Evolutionary conservation across 2,888 invertebrate species (phyloP).

Genomic region (Drosophila putrida): DNA sequence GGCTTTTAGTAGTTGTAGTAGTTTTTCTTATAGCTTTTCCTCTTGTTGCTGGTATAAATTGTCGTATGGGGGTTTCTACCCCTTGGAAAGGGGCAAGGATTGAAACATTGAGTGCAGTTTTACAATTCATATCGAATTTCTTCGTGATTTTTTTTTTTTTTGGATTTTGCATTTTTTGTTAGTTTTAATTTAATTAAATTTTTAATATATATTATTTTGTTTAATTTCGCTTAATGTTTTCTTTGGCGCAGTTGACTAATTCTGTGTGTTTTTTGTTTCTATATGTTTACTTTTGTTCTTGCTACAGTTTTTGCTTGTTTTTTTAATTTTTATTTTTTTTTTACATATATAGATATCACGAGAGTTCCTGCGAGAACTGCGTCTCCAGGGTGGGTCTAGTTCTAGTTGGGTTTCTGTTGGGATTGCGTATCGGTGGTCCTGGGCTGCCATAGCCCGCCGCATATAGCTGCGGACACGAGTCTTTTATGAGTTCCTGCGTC

Average conservation of each 20-base stretch:
- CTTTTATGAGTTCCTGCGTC: constrained; percentile 86
- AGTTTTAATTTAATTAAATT: constrained; percentile 47
- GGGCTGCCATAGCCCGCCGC: constrained; percentile 85
- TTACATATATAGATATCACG: constrained; percentile 86
- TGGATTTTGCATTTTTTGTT: constrained; percentile 30
- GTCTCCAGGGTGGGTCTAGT: constrained; percentile 86
- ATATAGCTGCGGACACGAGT: constrained; percentile 85
- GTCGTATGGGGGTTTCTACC: constrained; percentile 32
- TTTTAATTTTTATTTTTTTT: constrained; percentile 83
- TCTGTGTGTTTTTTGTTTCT: constrained; percentile 43
- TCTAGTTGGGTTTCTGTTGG: constrained; percentile 84
- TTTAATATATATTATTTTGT: constrained; percentile 39
- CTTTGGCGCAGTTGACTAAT: constrained; percentile 69
- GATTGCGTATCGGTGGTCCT: constrained; percentile 85
- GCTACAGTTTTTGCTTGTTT: constrained; percentile 73
- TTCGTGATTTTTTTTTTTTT: constrained; percentile 37
- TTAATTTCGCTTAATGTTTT: constrained; percentile 62
- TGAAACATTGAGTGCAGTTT: constrained; percentile 79
- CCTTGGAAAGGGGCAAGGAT: constrained; percentile 30
- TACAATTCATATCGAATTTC: constrained; percentile 67
- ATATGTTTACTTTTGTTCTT: constrained; percentile 45
- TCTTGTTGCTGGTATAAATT: constrained; percentile 42
- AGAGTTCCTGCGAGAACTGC: constrained; percentile 86
- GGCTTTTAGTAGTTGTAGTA: constrained; percentile 51
- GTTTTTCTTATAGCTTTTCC: constrained; percentile 32